Conservation (phyloP, 2,113 vertebrate genomes). For the Anolis sagrei region DNA sequence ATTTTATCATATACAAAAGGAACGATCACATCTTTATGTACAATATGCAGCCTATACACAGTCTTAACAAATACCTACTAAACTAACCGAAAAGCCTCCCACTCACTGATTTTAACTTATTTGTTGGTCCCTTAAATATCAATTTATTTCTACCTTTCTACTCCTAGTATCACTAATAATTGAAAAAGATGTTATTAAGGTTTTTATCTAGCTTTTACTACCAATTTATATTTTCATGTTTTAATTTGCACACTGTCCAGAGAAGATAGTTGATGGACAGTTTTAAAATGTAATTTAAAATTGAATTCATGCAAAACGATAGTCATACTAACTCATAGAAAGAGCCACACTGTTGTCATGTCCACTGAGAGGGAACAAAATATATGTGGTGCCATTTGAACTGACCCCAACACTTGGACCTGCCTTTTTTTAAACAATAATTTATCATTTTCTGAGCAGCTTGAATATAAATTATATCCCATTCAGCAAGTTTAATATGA, state of each 20-base stretch:
- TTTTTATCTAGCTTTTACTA: not conserved
- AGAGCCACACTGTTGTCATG: not conserved
- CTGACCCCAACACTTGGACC: not conserved
- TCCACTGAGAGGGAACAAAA: not conserved
- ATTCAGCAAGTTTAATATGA: not conserved
- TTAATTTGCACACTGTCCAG: not conserved
- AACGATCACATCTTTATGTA: too few relatives aligned
- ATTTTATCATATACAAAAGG: too few relatives aligned
- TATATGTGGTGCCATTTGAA: not conserved
- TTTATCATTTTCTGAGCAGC: not conserved
- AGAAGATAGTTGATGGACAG: not conserved
- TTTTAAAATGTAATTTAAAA: not conserved
- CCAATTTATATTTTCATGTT: not conserved
- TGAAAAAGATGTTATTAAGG: too few relatives aligned
- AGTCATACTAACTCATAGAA: not conserved
- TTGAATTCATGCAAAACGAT: too few relatives aligned
- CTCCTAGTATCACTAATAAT: too few relatives aligned
- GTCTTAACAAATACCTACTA: too few relatives aligned
- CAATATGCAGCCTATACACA: too few relatives aligned
- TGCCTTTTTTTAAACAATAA: not conserved
- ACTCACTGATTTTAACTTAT: too few relatives aligned
- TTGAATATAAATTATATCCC: too few relatives aligned
- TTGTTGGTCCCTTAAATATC: too few relatives aligned
- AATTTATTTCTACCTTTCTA: too few relatives aligned
- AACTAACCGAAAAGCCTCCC: too few relatives aligned